A percentile compares a stretch with the other conserved stretches of the same genome.
Evolutionary conservation across 1,140 invertebrate genomes (phyloP).

Genomic region (Magallana gigas): DNA sequence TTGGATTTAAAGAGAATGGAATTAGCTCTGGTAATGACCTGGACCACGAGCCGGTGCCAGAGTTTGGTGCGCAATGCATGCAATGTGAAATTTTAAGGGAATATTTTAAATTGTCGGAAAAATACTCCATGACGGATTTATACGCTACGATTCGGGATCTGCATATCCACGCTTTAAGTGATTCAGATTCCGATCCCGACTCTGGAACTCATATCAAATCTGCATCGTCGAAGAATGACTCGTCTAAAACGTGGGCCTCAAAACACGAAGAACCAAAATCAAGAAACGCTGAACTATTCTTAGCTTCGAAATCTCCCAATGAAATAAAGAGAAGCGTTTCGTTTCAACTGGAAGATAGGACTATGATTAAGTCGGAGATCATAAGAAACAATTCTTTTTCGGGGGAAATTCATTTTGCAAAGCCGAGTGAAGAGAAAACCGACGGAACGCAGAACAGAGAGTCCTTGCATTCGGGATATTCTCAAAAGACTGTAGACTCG

Average conservation of each 20-base stretch:
- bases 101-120: conserved; percentile 45
- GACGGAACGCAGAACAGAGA: conserved; percentile 7
- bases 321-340: conserved; percentile 39
- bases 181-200: conserved; percentile 50
- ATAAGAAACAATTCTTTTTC: conserved; percentile 37
- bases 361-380: conserved; percentile 15
- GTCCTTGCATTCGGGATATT: neutral
- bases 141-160: conserved; percentile 53
- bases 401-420: neutral
- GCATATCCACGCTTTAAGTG: conserved; percentile 49
- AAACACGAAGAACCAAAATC: conserved; percentile 1
- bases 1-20: conserved; percentile 44
- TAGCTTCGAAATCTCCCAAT: neutral
- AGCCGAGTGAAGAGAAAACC: neutral
- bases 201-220: neutral
- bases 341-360: conserved; percentile 38
- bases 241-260: neutral
- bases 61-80: conserved; percentile 45
- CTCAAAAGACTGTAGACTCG: neutral
- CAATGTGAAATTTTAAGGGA: conserved; percentile 54
- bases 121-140: conserved; percentile 55
- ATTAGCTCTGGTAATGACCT: conserved; percentile 40
- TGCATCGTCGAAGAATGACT: neutral
- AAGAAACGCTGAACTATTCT: neutral
- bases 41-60: conserved; percentile 29